Conservation (phyloP, 2,888 invertebrate genomes). For the Venusia cambrica region DNA sequence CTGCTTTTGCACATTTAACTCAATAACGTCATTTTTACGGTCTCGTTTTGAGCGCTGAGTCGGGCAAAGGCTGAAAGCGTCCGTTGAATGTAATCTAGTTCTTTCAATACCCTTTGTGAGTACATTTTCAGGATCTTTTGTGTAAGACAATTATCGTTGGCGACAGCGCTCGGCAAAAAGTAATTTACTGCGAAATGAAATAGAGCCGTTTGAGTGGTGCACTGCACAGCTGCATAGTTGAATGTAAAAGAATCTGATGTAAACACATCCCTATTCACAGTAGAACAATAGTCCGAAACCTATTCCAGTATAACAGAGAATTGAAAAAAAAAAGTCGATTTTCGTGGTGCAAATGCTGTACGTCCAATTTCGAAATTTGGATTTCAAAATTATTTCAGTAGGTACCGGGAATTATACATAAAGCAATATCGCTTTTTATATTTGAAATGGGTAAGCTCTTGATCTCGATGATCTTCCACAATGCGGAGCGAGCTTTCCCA, state of each 20-base stretch:
- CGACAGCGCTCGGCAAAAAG: conserved; percentile 56
- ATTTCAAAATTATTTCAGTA: too few species aligned
- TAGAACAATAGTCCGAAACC: background rate
- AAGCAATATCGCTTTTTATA: too few species aligned
- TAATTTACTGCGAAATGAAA: conserved; percentile 53
- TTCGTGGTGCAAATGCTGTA: too few species aligned
- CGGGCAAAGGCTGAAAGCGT: conserved; percentile 26
- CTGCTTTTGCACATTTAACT: conserved; percentile 11
- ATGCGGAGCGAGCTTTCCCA: too few species aligned
- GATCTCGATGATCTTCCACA: too few species aligned
- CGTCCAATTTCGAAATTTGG: too few species aligned
- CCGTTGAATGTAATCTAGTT: conserved; percentile 64
- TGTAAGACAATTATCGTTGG: conserved; percentile 70
- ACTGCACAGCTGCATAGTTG: conserved; percentile 25
- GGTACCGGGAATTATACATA: too few species aligned
- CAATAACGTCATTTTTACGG: conserved; percentile 15
- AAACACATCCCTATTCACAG: background rate
- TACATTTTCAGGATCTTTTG: conserved; percentile 63
- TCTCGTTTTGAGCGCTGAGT: conserved; percentile 13
- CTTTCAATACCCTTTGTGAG: conserved; percentile 68
- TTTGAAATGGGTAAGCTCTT: too few species aligned
- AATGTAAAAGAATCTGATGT: conserved; percentile 4
- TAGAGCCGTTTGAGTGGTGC: conserved; percentile 36
- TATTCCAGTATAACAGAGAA: too few species aligned
- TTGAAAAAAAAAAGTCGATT: too few species aligned